Base-by-base conservation (phyloP, 2,113 vertebrate species). In the Micronisus gabar region DNA sequence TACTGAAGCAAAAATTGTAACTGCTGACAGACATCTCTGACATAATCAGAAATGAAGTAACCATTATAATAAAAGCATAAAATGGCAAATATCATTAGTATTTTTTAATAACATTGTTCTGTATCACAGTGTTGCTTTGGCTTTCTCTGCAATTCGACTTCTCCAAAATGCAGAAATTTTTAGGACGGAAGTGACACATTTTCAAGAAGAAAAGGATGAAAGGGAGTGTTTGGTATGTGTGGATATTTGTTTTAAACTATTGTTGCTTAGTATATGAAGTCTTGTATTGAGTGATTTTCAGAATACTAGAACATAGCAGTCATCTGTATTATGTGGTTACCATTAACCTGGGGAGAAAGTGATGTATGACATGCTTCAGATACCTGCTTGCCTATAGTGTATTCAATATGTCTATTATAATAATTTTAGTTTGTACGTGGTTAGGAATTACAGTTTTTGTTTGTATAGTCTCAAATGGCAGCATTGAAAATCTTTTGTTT, bases 101-200 rank as follows among this genome's bases (percentile, higher is more conserved):
- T 67, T 71, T 91, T 86, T 9, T 62, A 79, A 75, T 88, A 53
- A 63, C 62, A 38, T 45, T 79, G 15, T 87, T 97, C 36, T 89
- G 17, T 95, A 19, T 84, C 84, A 88, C 91, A 99, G 99, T 95
- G 96, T 98, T 86, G 98, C 99, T 59, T 98, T 98, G 86, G 98
- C 98, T 75, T 98, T 98, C 83, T 99, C 99, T 84, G 97, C 98
- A 43, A 96, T 99, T 93, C 97, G 73, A 90, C 97, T 99, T 79
- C 98, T 99, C 71, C 98, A 99, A 95, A 98, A 98, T 22, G 98
- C 98, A 66, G 97, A 98, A 85, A 71, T 98, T 81, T 98, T 98
- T 82, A 93, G 93, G n/a, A 67, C 63, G 65, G 92, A 97, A 10
- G 5, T 7, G 40, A 36, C 22, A 29, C 40, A 19, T 48, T 88